These are phyloP conservation scores for Sitodiplosis mosellana DNA, from an alignment of 1,140 invertebrate genomes.

Conservation along the genomic window DNA sequence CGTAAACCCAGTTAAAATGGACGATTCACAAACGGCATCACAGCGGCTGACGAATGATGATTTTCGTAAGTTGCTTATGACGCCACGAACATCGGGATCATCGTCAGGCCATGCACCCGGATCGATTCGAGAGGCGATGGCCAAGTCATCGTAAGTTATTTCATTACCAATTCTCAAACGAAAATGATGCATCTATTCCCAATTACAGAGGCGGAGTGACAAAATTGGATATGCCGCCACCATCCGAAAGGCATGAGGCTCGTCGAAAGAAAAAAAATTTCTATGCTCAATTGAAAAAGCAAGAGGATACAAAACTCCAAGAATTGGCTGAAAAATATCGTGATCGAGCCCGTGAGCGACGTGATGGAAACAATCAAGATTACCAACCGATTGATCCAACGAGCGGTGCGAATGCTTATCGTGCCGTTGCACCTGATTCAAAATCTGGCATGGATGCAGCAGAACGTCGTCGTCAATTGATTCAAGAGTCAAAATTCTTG, in stretches of 20 bases:
- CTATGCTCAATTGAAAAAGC: conserved; percentile 86
- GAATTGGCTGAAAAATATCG: conserved; percentile 90
- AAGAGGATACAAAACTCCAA: conserved; percentile 89
- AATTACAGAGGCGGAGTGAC: conserved; percentile 3
- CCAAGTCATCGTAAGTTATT: conserved; percentile 29
- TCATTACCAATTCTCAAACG: not conserved
- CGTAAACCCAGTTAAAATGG: too few species aligned
- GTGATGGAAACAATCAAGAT: conserved; percentile 69
- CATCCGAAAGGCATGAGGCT: conserved; percentile 43
- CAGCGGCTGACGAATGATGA: conserved; percentile 87
- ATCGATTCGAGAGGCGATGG: conserved; percentile 38
- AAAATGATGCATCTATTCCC: too few species aligned
- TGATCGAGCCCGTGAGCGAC: conserved; percentile 80
- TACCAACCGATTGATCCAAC: conserved; percentile 67
- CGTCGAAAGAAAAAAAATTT: conserved; percentile 75
- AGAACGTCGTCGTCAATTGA: conserved; percentile 85
- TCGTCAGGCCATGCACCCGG: conserved; percentile 26
- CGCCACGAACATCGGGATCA: conserved; percentile 41
- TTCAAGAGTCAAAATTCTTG: conserved; percentile 98
- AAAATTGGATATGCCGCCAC: conserved; percentile 25
- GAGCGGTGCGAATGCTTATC: conserved; percentile 48
- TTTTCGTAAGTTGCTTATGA: conserved; percentile 90
- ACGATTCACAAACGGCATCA: conserved; percentile 27
- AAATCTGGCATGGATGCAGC: conserved; percentile 89
- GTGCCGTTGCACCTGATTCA: conserved; percentile 86